A percentile compares a stretch with the other conserved stretches of the same genome.
These are phyloP conservation scores for Myotis pilosus DNA, from an alignment of 2,797 vertebrate species.

Conservation along the genomic window DNA sequence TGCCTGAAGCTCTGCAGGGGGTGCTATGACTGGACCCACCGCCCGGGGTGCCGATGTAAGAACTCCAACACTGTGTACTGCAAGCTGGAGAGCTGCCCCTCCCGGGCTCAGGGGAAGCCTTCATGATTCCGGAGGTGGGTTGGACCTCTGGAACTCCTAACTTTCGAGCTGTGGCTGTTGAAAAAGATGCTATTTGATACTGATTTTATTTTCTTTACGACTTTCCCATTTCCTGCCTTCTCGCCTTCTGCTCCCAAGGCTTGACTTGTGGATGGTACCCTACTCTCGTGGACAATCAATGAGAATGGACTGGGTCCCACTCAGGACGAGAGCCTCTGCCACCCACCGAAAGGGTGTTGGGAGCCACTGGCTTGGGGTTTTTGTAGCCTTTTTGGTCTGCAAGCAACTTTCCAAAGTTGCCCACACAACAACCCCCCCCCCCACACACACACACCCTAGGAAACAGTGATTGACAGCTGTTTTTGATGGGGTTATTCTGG, in stretches of 20 bases:
- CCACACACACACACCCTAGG: neutral
- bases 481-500: constrained; percentile 63
- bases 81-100: constrained; percentile 94
- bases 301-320: constrained; percentile 67
- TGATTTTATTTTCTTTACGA: constrained; percentile 70
- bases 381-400: constrained; percentile 70
- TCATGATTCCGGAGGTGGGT: constrained; percentile 88
- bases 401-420: constrained; percentile 77
- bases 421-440: neutral
- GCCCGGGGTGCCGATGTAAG: constrained; percentile 96
- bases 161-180: constrained; percentile 85
- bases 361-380: constrained; percentile 63
- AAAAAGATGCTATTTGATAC: neutral
- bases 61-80: constrained; percentile 99
- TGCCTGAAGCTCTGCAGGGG: constrained; percentile 92
- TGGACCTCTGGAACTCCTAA: constrained; percentile 64
- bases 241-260: neutral
- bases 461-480: neutral
- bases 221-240: constrained; percentile 1
- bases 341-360: neutral
- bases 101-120: constrained; percentile 89
- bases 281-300: constrained; percentile 67
- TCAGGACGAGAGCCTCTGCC: constrained; percentile 67
- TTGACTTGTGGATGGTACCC: constrained; percentile 76
- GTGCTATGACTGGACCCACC: constrained; percentile 92